Conservation (phyloP, 2,888 invertebrate genomes). For the Dendrolimus houi region DNA sequence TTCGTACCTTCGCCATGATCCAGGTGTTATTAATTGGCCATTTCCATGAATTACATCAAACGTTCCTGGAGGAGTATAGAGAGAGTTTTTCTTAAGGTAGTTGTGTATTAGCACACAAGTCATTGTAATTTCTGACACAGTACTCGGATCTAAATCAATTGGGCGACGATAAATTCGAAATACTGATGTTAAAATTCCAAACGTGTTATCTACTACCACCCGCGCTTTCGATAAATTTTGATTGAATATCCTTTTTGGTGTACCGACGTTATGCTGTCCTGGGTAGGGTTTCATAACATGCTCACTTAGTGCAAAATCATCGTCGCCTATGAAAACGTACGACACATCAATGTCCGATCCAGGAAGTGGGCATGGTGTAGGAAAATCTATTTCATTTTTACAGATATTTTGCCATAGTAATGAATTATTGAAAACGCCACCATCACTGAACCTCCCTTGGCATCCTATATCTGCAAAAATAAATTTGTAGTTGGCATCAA, state of each 20-base stretch:
- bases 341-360: constrained; percentile 18
- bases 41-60: constrained; percentile 10
- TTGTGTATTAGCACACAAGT: constrained; percentile 14
- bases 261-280: constrained; percentile 6
- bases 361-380: constrained; percentile 17
- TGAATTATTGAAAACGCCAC: constrained; percentile 9
- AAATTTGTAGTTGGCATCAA: constrained; percentile 26
- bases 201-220: constrained; percentile 5
- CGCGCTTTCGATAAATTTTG: constrained; percentile 4
- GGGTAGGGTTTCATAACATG: constrained; percentile 11
- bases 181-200: constrained; percentile 3
- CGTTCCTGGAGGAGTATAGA: constrained; percentile 17
- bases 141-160: constrained; percentile 10
- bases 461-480: constrained; percentile 19
- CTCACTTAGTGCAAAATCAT: constrained; percentile 7
- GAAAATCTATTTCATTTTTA: constrained; percentile 19
- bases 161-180: constrained; percentile 10
- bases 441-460: constrained; percentile 17
- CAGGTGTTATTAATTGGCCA: constrained; percentile 4
- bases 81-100: constrained; percentile 15
- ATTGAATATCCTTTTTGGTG: constrained; percentile 10
- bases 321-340: constrained; percentile 11
- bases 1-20: constrained; percentile 13
- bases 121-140: constrained; percentile 10
- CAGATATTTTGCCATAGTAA: constrained; percentile 19